phyloP scores from a whole-genome alignment of 2,888 invertebrate genomes.

The Onchidella celtica region DNA sequence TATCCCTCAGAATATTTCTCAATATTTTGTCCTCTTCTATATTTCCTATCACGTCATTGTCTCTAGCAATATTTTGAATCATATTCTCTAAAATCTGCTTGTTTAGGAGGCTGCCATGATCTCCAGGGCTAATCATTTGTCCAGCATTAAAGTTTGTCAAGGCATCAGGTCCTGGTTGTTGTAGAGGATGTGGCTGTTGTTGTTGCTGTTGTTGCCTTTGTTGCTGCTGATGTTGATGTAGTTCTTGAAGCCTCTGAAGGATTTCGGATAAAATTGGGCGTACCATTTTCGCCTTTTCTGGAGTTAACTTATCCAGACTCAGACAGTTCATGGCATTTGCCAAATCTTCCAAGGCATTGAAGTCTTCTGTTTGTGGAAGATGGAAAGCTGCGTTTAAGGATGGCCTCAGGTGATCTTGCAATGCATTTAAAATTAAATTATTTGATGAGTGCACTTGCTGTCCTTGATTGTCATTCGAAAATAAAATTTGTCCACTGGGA shows the following conservation, averaged over 20 bases:
- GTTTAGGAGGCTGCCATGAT: background rate
- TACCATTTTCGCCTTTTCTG: background rate
- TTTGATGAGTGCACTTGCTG: too few species aligned
- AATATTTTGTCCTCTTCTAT: background rate
- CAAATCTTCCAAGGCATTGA: too few species aligned
- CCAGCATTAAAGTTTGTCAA: too few species aligned
- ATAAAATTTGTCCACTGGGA: too few species aligned
- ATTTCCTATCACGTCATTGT: background rate
- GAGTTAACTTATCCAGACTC: background rate
- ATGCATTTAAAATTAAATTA: background rate
- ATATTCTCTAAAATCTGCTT: background rate
- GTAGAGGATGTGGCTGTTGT: background rate
- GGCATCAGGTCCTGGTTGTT: background rate
- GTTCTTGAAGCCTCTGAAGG: background rate
- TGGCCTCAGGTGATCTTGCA: background rate
- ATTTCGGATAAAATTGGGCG: background rate
- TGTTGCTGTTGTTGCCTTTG: background rate
- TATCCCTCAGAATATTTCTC: background rate
- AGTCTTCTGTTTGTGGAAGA: too few species aligned
- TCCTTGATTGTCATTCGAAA: too few species aligned
- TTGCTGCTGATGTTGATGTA: background rate
- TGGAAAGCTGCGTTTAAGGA: too few species aligned
- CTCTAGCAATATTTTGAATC: background rate
- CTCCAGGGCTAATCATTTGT: background rate
- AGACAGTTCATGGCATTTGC: background rate